phyloP scores from a whole-genome alignment of 2,797 vertebrate genomes.

The Gorsachius magnificus region DNA sequence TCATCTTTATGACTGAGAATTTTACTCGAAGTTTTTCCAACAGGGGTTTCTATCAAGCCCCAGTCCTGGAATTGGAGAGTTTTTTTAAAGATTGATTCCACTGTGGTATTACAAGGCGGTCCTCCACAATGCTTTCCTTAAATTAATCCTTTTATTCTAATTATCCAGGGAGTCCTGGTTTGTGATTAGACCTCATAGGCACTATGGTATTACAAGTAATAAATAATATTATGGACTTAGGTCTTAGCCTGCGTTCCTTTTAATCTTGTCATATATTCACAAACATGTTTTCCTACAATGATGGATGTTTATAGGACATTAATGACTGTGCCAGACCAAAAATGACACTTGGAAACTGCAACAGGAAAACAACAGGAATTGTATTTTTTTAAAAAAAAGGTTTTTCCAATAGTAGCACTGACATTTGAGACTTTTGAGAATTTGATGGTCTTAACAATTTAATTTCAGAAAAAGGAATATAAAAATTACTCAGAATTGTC shows the following conservation, averaged over 20 bases:
- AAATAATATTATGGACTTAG: background rate
- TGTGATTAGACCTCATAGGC: background rate
- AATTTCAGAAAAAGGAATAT: background rate
- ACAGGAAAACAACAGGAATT: background rate
- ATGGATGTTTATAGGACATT: background rate
- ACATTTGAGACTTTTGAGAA: background rate
- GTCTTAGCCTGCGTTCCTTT: background rate
- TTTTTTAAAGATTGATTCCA: background rate
- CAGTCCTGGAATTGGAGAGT: background rate
- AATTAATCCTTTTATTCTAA: background rate
- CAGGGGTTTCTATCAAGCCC: background rate
- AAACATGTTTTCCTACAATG: background rate
- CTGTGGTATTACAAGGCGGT: background rate
- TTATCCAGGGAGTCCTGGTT: background rate
- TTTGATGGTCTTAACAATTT: background rate
- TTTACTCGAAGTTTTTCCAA: background rate
- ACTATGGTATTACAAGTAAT: background rate
- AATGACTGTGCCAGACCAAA: background rate
- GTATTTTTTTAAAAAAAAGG: background rate
- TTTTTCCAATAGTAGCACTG: background rate
- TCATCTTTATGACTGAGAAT: background rate
- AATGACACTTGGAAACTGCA: background rate
- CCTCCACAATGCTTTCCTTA: background rate
- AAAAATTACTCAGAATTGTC: background rate
- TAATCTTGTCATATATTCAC: background rate